Conservation (phyloP, 2,113 vertebrate genomes). For the Aegithalos caudatus region DNA sequence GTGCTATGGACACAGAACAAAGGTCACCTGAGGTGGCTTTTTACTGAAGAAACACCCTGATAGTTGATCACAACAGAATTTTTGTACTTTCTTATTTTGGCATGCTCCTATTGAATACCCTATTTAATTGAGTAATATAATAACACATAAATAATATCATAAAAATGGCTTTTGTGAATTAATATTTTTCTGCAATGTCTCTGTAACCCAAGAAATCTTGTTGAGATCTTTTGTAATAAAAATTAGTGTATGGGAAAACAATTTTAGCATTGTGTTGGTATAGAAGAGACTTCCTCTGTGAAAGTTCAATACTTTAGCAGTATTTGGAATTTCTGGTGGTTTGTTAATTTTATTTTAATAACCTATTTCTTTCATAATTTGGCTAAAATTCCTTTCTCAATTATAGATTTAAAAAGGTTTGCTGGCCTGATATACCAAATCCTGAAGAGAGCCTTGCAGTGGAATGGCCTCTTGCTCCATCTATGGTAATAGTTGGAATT, state of each 20-base stretch:
- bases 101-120: background rate
- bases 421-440: conserved; percentile 75
- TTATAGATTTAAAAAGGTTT: conserved; percentile 62
- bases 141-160: background rate
- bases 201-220: background rate
- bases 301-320: background rate
- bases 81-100: background rate
- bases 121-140: background rate
- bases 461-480: conserved; percentile 13
- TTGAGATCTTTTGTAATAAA: background rate
- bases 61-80: background rate
- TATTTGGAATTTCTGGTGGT: background rate
- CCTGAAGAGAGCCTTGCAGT: conserved; percentile 71
- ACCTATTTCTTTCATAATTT: background rate
- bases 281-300: background rate
- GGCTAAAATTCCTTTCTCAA: background rate
- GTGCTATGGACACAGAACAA: background rate
- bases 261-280: background rate
- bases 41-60: background rate
- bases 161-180: background rate
- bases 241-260: background rate
- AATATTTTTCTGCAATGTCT: background rate
- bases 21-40: background rate
- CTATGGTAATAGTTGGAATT: conserved; percentile 59
- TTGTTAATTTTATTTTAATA: background rate